phyloP scores from a whole-genome alignment of 2,888 invertebrate genomes.

The Spatulosminthurus flaviceps region DNA sequence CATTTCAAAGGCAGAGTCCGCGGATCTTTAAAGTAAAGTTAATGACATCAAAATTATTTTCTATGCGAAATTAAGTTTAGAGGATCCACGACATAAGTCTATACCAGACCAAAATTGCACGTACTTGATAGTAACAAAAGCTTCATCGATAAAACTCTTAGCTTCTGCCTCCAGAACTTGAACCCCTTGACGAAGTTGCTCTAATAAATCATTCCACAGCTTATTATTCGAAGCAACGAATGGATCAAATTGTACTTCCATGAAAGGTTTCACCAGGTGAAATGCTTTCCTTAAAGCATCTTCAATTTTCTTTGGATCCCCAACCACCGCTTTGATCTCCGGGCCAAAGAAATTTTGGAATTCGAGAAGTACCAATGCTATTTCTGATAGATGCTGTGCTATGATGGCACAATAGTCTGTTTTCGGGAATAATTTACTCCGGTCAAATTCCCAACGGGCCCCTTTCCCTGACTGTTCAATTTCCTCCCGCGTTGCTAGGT shows the following conservation, averaged over 20 bases:
- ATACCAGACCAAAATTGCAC: too few relatives aligned
- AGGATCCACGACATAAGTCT: too few relatives aligned
- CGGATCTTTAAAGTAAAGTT: slow-evolving; percentile 75
- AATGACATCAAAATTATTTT: too few relatives aligned
- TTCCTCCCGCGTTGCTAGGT: slow-evolving; percentile 79
- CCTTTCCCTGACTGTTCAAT: slow-evolving; percentile 88
- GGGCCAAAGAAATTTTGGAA: slow-evolving; percentile 90
- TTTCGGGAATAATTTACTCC: slow-evolving; percentile 79
- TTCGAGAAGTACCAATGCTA: slow-evolving; percentile 76
- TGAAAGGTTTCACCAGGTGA: slow-evolving; percentile 78
- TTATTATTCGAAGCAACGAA: slow-evolving; percentile 81
- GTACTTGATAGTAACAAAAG: slow-evolving; percentile 80
- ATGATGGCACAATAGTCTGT: slow-evolving; percentile 87
- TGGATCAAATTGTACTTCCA: slow-evolving; percentile 83
- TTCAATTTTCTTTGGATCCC: slow-evolving; percentile 86
- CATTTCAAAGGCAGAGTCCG: slow-evolving; percentile 83
- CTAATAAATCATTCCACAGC: slow-evolving; percentile 86
- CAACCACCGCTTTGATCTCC: slow-evolving; percentile 85
- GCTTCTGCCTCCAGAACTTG: slow-evolving; percentile 80
- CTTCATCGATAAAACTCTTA: slow-evolving; percentile 83
- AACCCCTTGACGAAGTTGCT: slow-evolving; percentile 80
- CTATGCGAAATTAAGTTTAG: too few relatives aligned
- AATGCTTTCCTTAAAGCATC: slow-evolving; percentile 83
- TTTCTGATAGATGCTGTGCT: slow-evolving; percentile 80
- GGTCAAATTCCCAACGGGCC: slow-evolving; percentile 90